These are phyloP conservation scores for Eubucco bourcierii DNA, from an alignment of 2,113 vertebrate species.

Conservation along the genomic window DNA sequence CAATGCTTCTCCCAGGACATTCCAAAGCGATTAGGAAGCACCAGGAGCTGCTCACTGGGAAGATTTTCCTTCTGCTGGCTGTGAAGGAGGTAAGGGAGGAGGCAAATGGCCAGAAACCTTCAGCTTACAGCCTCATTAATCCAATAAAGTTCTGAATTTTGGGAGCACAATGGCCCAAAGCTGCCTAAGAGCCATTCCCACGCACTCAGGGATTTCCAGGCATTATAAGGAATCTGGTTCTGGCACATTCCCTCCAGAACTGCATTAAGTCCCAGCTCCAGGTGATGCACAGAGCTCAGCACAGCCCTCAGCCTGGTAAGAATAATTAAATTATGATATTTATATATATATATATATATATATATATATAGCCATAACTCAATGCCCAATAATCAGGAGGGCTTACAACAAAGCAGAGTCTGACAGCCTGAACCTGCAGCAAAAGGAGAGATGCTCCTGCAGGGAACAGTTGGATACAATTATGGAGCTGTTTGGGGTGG, in stretches of 20 bases:
- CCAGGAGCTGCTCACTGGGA: not conserved
- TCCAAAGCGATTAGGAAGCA: not conserved
- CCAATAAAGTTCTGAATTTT: not conserved
- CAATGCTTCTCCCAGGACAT: rapidly evolving
- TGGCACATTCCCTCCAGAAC: not conserved
- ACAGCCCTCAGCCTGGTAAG: not conserved
- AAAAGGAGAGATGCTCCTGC: not conserved
- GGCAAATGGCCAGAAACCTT: not conserved
- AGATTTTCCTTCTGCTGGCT: not conserved
- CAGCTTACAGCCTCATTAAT: not conserved
- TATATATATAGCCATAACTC: not conserved
- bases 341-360: no score
- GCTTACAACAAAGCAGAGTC: not conserved
- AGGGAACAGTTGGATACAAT: no score
- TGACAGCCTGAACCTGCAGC: not conserved
- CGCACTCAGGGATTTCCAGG: rapidly evolving
- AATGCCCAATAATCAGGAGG: rapidly evolving
- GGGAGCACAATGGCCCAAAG: not conserved
- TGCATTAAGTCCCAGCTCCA: not conserved
- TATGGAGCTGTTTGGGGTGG: no score
- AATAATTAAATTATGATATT: not conserved
- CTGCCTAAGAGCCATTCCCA: not conserved
- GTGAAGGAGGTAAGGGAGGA: not conserved
- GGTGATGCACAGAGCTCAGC: not conserved
- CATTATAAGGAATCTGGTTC: not conserved